Evolutionary conservation across 1,140 invertebrate species (phyloP).

Genomic region (Cryptotermes secundus): DNA sequence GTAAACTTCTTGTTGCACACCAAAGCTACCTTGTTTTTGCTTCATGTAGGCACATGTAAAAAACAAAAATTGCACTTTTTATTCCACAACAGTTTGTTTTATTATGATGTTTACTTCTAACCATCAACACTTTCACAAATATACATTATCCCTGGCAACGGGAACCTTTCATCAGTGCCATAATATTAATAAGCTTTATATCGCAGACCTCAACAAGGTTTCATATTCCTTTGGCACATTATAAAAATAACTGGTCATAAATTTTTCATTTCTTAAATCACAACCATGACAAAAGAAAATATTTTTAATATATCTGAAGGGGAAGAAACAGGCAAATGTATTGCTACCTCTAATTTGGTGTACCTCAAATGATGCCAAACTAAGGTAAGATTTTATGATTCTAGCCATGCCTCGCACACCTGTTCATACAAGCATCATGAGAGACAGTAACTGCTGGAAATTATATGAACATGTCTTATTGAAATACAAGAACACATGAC

Average conservation of each 20-base stretch:
- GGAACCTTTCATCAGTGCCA: not conserved
- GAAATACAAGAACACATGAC: too few relatives aligned
- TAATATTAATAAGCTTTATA: not conserved
- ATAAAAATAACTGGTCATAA: not conserved
- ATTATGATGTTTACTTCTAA: not conserved
- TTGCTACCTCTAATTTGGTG: too few relatives aligned
- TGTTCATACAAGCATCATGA: too few relatives aligned
- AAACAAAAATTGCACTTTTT: not conserved
- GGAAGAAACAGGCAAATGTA: not conserved
- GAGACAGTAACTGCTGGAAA: too few relatives aligned
- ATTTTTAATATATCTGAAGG: not conserved
- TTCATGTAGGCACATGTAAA: not conserved
- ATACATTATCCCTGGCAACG: slow-evolving; percentile 3
- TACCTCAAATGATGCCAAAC: too few relatives aligned
- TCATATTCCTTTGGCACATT: slow-evolving; percentile 1
- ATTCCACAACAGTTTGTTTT: not conserved
- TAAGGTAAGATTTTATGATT: too few relatives aligned
- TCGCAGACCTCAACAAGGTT: not conserved
- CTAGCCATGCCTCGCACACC: too few relatives aligned
- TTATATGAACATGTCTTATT: too few relatives aligned
- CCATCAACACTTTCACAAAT: slow-evolving; percentile 6
- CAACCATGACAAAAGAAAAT: not conserved
- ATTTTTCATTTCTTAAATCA: not conserved
- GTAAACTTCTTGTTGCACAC: too few relatives aligned
- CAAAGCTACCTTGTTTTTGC: too few relatives aligned